A percentile compares a stretch with the other conserved stretches of the same genome.
These are phyloP conservation scores for Erpobdella octoculata DNA, from an alignment of 2,888 invertebrate genomes.

Conservation along the genomic window DNA sequence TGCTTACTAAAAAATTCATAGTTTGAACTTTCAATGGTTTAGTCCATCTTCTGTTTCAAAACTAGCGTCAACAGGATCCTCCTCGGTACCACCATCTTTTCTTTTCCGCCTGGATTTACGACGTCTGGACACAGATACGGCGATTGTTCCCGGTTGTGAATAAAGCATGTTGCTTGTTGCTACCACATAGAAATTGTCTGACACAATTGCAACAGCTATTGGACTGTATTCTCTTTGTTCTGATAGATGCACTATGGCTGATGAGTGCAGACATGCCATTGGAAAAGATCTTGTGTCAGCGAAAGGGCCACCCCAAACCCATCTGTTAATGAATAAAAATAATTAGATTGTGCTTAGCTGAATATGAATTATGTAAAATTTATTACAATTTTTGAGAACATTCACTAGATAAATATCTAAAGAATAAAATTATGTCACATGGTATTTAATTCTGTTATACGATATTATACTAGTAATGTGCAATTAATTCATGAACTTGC, in stretches of 20 bases:
- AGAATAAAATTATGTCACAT: background rate
- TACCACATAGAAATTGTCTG: constrained; percentile 18
- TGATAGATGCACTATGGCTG: background rate
- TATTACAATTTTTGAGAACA: background rate
- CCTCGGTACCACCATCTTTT: background rate
- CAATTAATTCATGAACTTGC: background rate
- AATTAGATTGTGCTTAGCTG: background rate
- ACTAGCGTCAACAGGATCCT: background rate
- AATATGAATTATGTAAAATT: background rate
- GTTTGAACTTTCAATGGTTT: no score
- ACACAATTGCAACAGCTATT: constrained; percentile 13
- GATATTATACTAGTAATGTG: background rate
- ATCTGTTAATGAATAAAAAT: background rate
- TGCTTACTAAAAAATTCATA: no score
- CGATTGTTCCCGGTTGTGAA: constrained; percentile 16
- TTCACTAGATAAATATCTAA: background rate
- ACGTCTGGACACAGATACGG: constrained; percentile 11
- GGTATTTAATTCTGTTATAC: background rate
- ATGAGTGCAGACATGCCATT: background rate
- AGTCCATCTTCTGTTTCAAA: background rate
- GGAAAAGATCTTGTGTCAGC: background rate
- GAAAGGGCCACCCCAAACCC: constrained; percentile 22
- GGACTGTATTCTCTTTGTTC: constrained; percentile 15
- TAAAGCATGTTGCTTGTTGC: constrained; percentile 18
- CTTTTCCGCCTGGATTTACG: background rate